Evolutionary conservation across 2,113 vertebrate genomes (phyloP).

Genomic region (Dermatemys mawii): DNA sequence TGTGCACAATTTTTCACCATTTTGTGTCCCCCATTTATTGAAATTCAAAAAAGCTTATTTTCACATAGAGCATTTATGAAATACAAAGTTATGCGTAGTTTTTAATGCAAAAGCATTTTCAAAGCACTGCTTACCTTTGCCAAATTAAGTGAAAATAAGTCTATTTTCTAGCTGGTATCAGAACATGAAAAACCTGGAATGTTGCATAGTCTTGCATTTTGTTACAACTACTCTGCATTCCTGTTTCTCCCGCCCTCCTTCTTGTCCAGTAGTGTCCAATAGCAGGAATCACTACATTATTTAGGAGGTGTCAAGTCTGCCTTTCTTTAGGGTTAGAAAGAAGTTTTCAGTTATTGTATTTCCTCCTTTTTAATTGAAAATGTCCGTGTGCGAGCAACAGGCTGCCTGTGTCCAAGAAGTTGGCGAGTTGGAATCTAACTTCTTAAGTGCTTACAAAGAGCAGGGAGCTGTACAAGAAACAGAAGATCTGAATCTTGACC

Average conservation of each 20-base stretch:
- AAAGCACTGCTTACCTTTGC: not conserved
- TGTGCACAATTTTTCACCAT: rapidly evolving
- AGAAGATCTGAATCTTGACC: not conserved
- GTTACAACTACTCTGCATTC: not conserved
- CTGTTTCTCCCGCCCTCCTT: not conserved
- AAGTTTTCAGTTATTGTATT: not conserved
- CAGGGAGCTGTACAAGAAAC: rapidly evolving
- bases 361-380: not conserved
- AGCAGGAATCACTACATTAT: not conserved
- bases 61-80: not conserved
- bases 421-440: not conserved
- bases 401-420: not conserved
- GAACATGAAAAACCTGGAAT: not conserved
- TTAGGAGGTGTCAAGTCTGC: not conserved
- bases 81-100: rapidly evolving
- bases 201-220: not conserved
- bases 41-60: not conserved
- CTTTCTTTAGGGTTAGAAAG: not conserved
- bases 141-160: not conserved
- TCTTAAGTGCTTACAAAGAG: not conserved
- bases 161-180: not conserved
- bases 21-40: rapidly evolving
- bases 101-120: not conserved
- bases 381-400: not conserved
- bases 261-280: not conserved